Evolutionary conservation across 2,888 invertebrate genomes (phyloP).

Genomic region (Ophion slaviceki): DNA sequence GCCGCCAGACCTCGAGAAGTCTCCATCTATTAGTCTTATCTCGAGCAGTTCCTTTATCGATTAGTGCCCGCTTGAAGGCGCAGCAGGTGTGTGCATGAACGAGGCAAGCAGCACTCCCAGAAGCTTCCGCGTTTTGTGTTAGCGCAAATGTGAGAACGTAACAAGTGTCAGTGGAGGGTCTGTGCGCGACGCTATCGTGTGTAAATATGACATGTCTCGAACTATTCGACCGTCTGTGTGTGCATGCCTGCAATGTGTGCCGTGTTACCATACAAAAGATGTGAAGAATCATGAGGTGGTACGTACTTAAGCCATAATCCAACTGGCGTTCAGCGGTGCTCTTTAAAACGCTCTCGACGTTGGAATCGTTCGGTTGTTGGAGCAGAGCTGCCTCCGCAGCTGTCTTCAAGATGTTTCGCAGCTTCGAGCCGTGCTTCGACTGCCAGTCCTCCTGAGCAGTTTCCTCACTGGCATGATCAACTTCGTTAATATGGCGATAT

Average conservation of each 20-base stretch:
- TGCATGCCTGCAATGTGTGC: background rate
- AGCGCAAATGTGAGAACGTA: background rate
- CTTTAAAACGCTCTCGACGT: slow-evolving; percentile 74
- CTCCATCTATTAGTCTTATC: background rate
- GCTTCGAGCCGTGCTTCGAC: slow-evolving; percentile 69
- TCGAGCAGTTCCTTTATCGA: background rate
- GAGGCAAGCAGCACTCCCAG: background rate
- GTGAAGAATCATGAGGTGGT: background rate
- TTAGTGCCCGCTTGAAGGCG: background rate
- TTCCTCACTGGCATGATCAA: slow-evolving; percentile 71
- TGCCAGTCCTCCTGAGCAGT: slow-evolving; percentile 77
- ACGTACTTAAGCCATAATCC: slow-evolving; percentile 79
- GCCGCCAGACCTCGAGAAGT: background rate
- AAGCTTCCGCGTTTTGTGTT: background rate
- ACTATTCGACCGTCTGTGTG: background rate
- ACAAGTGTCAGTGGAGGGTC: background rate
- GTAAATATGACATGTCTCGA: background rate
- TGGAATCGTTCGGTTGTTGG: slow-evolving; percentile 74
- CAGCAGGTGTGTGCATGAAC: background rate
- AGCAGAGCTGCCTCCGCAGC: slow-evolving; percentile 75
- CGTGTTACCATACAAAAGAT: background rate
- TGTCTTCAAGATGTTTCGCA: slow-evolving; percentile 73
- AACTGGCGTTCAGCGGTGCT: slow-evolving; percentile 79
- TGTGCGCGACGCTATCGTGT: background rate
- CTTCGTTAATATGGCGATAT: background rate